These are phyloP conservation scores for Streblospio benedicti DNA, from an alignment of 1,140 invertebrate species.

Conservation along the genomic window DNA sequence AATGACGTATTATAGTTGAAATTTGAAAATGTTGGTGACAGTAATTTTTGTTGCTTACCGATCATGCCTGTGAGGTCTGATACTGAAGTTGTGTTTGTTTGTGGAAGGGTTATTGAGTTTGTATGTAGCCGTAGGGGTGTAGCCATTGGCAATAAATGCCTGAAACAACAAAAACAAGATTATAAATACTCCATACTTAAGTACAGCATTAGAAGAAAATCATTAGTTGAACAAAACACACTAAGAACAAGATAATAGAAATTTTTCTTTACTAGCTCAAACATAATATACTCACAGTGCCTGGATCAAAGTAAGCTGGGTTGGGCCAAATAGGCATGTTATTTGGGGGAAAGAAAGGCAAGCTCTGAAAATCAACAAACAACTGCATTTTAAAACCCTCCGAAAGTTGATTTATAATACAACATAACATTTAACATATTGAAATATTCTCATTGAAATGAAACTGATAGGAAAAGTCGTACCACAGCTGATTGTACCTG, in stretches of 20 bases:
- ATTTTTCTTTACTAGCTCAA: background rate
- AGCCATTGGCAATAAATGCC: conserved; percentile 14
- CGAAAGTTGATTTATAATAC: background rate
- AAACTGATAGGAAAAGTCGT: background rate
- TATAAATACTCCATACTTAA: background rate
- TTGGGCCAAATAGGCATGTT: background rate
- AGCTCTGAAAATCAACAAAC: background rate
- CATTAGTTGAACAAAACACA: background rate
- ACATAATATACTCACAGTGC: background rate
- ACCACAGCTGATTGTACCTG: background rate
- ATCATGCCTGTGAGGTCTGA: too few relatives aligned
- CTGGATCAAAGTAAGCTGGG: conserved; percentile 8
- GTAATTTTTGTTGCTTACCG: too few relatives aligned
- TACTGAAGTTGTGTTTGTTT: too few relatives aligned
- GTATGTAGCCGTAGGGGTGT: background rate
- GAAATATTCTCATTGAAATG: background rate
- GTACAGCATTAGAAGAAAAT: background rate
- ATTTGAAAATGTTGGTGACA: too few relatives aligned
- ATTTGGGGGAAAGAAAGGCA: conserved; percentile 1
- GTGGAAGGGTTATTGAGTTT: too few relatives aligned
- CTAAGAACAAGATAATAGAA: background rate
- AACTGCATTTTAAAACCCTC: background rate
- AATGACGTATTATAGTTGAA: too few relatives aligned
- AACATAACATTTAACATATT: background rate
- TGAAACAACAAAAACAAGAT: background rate